Conservation (phyloP, 2,888 invertebrate genomes). For the Xanthorhoe spadicearia region DNA sequence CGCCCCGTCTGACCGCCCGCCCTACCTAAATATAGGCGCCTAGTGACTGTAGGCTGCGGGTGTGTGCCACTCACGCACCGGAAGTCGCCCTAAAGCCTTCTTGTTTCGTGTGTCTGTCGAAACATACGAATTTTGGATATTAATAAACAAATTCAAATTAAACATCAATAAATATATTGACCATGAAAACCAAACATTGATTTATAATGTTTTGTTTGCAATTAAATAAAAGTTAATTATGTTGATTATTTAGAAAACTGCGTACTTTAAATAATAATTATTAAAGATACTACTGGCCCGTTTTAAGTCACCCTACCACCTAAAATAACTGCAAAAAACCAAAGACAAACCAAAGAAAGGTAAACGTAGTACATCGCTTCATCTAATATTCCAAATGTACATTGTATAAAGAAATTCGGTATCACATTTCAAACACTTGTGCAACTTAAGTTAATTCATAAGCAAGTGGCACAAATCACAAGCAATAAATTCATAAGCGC, state of each 20-base stretch:
- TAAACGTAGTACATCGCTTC: too few relatives aligned
- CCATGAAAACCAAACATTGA: neutral
- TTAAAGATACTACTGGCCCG: too few relatives aligned
- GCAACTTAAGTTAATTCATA: constrained; percentile 16
- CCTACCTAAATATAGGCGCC: constrained; percentile 50
- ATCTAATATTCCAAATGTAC: neutral
- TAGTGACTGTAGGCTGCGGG: constrained; percentile 20
- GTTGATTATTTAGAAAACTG: too few relatives aligned
- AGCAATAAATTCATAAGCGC: constrained; percentile 31
- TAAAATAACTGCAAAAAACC: too few relatives aligned
- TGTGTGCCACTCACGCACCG: constrained; percentile 61
- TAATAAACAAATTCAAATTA: constrained; percentile 22
- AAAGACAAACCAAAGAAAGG: too few relatives aligned
- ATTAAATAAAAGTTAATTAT: too few relatives aligned
- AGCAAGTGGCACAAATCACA: constrained; percentile 25
- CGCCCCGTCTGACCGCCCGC: constrained; percentile 45
- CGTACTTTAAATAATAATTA: too few relatives aligned
- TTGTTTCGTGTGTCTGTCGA: constrained; percentile 51
- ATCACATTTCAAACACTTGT: constrained; percentile 7
- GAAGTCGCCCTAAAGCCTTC: constrained; percentile 62
- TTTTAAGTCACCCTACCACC: too few relatives aligned
- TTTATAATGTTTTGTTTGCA: too few relatives aligned
- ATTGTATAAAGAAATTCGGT: neutral
- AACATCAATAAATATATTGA: neutral
- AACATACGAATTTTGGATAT: constrained; percentile 26